Conservation (phyloP, 2,113 vertebrate species). For the Halcyon malimbica region DNA sequence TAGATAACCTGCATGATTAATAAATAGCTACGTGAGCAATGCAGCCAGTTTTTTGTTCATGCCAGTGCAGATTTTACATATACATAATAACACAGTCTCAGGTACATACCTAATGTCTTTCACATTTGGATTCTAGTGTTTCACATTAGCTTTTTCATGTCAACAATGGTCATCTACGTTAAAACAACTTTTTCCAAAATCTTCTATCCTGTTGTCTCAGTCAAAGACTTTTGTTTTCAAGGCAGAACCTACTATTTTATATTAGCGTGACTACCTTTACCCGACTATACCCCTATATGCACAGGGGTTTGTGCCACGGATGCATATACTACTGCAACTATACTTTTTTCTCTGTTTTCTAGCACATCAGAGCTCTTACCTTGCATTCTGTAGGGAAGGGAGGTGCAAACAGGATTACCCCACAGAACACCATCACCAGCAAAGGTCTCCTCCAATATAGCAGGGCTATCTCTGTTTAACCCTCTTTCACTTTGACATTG, state of each 20-base stretch:
- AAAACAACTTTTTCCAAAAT: not conserved
- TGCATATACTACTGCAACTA: rapidly evolving
- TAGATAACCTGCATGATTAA: not conserved
- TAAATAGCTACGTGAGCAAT: not conserved
- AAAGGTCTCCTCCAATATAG: not conserved
- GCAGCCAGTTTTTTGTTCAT: not conserved
- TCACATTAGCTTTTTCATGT: not conserved
- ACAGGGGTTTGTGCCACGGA: rapidly evolving
- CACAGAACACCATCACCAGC: not conserved
- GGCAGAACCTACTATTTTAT: not conserved
- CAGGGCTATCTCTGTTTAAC: not conserved
- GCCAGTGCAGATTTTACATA: not conserved
- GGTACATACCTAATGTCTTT: not conserved
- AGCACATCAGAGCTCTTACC: not conserved
- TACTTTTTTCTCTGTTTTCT: not conserved
- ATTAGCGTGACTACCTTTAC: rapidly evolving
- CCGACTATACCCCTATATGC: rapidly evolving
- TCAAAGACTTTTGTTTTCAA: not conserved
- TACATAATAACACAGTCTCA: not conserved
- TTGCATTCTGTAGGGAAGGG: not conserved
- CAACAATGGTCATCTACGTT: not conserved
- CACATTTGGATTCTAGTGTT: not conserved
- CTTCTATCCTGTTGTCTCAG: not conserved
- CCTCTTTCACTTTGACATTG: not conserved
- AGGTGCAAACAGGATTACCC: not conserved